A percentile compares a stretch with the other conserved stretches of the same genome.
Evolutionary conservation across 2,888 invertebrate genomes (phyloP).

Genomic region (Luffia ferchaultella): DNA sequence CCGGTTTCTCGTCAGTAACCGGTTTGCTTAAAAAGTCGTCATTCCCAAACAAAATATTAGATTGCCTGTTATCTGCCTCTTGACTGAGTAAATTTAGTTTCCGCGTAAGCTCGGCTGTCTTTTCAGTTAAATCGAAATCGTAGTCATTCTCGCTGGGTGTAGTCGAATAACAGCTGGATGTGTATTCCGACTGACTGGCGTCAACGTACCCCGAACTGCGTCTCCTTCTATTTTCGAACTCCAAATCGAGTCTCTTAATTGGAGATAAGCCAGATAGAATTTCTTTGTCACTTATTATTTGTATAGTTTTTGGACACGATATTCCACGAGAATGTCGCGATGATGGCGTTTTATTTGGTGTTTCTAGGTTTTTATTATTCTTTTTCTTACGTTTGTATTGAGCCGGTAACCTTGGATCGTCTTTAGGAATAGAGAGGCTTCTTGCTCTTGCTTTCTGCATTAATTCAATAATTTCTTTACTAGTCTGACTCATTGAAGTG

Average conservation of each 20-base stretch:
- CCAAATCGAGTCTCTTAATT: conserved; percentile 38
- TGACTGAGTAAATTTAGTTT: conserved; percentile 49
- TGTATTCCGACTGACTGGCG: conserved; percentile 60
- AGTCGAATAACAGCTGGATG: conserved; percentile 58
- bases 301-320: conserved; percentile 62
- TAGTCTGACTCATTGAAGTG: conserved; percentile 53
- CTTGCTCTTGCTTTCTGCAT: conserved; percentile 57
- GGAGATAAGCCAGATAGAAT: conserved; percentile 56
- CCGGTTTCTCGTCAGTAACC: conserved; percentile 22
- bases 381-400: conserved; percentile 29
- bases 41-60: conserved; percentile 29
- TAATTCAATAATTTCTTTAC: conserved; percentile 52
- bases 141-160: conserved; percentile 62
- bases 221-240: conserved; percentile 36
- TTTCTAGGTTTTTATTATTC: conserved; percentile 54
- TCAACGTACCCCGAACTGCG: conserved; percentile 51
- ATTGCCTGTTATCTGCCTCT: conserved; percentile 39
- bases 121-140: conserved; percentile 54
- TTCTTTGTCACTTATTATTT: conserved; percentile 58
- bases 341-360: conserved; percentile 57
- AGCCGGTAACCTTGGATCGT: conserved; percentile 42
- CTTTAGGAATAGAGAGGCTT: conserved; percentile 60
- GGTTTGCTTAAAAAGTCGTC: conserved; percentile 17
- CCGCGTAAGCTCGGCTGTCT: conserved; percentile 49
- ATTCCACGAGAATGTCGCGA: conserved; percentile 38